Conservation (phyloP, 2,888 invertebrate species). For the Aspidiotus destructor region DNA sequence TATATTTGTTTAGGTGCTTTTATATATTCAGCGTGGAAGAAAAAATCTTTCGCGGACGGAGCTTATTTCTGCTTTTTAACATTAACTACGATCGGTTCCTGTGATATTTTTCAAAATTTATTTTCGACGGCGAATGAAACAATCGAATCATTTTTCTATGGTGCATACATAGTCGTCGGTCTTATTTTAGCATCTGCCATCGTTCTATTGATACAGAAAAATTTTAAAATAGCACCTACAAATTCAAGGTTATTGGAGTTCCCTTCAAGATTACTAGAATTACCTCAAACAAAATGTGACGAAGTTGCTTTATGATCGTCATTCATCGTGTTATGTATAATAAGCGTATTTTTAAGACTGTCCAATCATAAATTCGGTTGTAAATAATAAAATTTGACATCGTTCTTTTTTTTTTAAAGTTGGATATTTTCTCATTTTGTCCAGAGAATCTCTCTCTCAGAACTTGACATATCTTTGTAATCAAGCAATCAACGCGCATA, state of each 20-base stretch:
- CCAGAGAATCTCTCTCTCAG: too few relatives aligned
- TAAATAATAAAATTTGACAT: too few relatives aligned
- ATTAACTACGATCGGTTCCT: conserved; percentile 27
- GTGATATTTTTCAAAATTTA: conserved; percentile 17
- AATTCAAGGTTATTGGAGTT: too few relatives aligned
- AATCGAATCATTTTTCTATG: conserved; percentile 5
- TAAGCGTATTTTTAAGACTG: too few relatives aligned
- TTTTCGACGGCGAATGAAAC: conserved; percentile 16
- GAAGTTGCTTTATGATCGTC: too few relatives aligned
- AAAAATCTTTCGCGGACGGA: conserved; percentile 27
- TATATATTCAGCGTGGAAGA: conserved; percentile 24
- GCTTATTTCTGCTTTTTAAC: conserved; percentile 31
- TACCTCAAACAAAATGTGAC: too few relatives aligned
- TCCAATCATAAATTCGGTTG: too few relatives aligned
- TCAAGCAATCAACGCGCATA: too few relatives aligned
- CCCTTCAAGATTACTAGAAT: too few relatives aligned
- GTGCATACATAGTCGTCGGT: conserved; percentile 14
- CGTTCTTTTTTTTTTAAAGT: too few relatives aligned
- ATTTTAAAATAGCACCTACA: conserved; percentile 3
- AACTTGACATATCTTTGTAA: too few relatives aligned
- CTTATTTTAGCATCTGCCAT: conserved; percentile 13
- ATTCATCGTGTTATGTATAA: not conserved
- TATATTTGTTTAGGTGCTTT: conserved; percentile 22
- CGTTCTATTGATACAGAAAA: conserved; percentile 16
- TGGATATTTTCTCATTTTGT: too few relatives aligned